These are phyloP conservation scores for Acestrorhynchus altus DNA, from an alignment of 2,797 vertebrate species.

Conservation along the genomic window DNA sequence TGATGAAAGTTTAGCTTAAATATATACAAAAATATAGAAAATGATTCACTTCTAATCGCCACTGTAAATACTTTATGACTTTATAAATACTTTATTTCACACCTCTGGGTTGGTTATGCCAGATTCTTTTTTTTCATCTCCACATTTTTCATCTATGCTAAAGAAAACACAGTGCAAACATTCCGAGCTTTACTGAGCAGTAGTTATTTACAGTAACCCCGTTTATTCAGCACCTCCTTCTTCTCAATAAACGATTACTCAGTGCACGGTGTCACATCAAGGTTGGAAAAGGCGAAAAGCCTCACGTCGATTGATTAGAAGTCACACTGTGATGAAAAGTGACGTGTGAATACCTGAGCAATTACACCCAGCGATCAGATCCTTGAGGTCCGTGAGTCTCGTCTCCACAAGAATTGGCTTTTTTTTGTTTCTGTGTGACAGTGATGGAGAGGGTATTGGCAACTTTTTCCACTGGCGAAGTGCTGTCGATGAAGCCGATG, in stretches of 20 bases:
- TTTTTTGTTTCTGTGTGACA: constrained; percentile 42
- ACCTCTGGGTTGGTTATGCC: no score
- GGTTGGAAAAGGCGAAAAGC: neutral
- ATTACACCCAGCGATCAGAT: constrained; percentile 36
- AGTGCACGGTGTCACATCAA: constrained; percentile 3
- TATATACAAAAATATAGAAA: no score
- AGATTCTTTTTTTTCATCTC: no score
- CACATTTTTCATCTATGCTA: no score
- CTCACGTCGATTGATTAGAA: constrained; percentile 29
- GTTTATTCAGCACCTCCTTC: constrained; percentile 1
- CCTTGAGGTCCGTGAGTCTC: constrained; percentile 27
- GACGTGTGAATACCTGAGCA: constrained; percentile 35
- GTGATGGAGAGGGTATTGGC: constrained; percentile 67
- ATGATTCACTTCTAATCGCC: no score
- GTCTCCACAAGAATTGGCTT: neutral
- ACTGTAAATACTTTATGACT: no score
- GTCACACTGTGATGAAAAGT: neutral
- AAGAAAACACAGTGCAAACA: no score
- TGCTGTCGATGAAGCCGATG: constrained; percentile 66
- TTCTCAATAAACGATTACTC: neutral
- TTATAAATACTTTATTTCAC: no score
- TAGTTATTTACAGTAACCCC: neutral
- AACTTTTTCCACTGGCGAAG: constrained; percentile 52
- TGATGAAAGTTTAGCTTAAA: no score
- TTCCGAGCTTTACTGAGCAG: neutral